A percentile compares a stretch with the other conserved stretches of the same genome.
phyloP scores from a whole-genome alignment of 2,888 invertebrate genomes.

The Automeris io region DNA sequence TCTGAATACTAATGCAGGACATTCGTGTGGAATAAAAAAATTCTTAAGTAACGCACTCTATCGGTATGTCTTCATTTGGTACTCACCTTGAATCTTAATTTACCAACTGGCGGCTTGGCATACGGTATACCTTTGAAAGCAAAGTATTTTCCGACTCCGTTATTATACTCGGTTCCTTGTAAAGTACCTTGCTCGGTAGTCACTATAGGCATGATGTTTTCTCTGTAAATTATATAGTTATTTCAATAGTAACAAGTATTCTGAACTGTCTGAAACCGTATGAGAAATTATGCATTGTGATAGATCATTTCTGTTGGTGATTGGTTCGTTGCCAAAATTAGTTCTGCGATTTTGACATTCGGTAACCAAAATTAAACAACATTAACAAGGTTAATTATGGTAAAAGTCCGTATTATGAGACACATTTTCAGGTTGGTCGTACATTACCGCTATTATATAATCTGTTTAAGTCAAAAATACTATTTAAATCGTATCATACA shows the following conservation, averaged over 20 bases:
- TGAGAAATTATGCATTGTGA: not conserved
- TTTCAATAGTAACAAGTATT: slow-evolving; percentile 5
- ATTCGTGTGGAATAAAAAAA: slow-evolving; percentile 29
- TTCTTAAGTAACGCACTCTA: slow-evolving; percentile 25
- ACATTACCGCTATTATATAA: too few relatives aligned
- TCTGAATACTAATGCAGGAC: slow-evolving; percentile 31
- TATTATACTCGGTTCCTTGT: slow-evolving; percentile 42
- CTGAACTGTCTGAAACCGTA: slow-evolving; percentile 1
- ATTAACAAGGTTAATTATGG: too few relatives aligned
- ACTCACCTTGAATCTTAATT: slow-evolving; percentile 78
- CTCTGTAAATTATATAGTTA: slow-evolving; percentile 23
- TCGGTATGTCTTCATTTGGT: slow-evolving; percentile 25
- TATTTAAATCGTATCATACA: too few relatives aligned
- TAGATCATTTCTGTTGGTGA: slow-evolving; percentile 8
- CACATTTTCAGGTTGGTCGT: too few relatives aligned
- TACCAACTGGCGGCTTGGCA: slow-evolving; percentile 75
- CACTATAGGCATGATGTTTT: slow-evolving; percentile 39
- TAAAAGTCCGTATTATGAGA: too few relatives aligned
- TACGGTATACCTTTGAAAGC: slow-evolving; percentile 78
- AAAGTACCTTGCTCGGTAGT: slow-evolving; percentile 49
- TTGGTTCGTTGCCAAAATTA: slow-evolving; percentile 19
- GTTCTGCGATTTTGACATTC: slow-evolving; percentile 1
- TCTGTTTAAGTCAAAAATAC: too few relatives aligned
- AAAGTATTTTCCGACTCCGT: slow-evolving; percentile 40
- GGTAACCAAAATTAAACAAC: not conserved